A percentile compares a stretch with the other conserved stretches of the same genome.
Conservation (phyloP, 1,140 invertebrate genomes). For the Sminthurides bifidus region DNA sequence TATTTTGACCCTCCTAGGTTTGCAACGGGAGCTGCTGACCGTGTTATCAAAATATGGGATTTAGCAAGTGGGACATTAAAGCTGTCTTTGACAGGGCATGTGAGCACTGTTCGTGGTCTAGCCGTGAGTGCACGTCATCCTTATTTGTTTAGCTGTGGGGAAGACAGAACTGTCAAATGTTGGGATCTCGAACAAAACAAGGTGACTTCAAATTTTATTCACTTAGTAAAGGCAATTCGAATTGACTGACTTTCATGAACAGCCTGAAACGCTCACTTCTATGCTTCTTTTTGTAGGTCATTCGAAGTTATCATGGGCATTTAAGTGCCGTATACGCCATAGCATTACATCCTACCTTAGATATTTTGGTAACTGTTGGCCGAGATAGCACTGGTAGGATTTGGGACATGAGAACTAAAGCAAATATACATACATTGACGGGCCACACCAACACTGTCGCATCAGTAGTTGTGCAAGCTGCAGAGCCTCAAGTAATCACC, state of each 20-base stretch:
- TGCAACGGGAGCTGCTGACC: constrained; percentile 84
- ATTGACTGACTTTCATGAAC: neutral
- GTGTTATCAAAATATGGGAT: constrained; percentile 99
- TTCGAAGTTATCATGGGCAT: constrained; percentile 98
- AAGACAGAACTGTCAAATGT: constrained; percentile 98
- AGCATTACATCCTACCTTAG: constrained; percentile 88
- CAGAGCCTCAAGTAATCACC: constrained; percentile 79
- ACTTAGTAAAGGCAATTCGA: neutral
- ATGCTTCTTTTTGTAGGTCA: constrained; percentile 49
- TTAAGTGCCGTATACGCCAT: constrained; percentile 91
- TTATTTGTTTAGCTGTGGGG: constrained; percentile 96
- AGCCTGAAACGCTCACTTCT: constrained; percentile 5
- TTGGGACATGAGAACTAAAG: constrained; percentile 99
- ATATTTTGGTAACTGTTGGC: constrained; percentile 70
- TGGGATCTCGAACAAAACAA: constrained; percentile 99
- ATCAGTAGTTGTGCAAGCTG: constrained; percentile 71
- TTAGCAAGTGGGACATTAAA: constrained; percentile 87
- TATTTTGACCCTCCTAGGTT: constrained; percentile 41
- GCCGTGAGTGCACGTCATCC: constrained; percentile 89
- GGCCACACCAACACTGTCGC: constrained; percentile 97
- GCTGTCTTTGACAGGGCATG: constrained; percentile 95
- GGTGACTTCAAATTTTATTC: constrained; percentile 39
- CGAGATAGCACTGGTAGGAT: constrained; percentile 84
- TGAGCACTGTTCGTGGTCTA: constrained; percentile 90
- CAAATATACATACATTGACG: constrained; percentile 90